Evolutionary conservation across 2,888 invertebrate species (phyloP), one percentile per base, ranked within the genome.

Genomic region (Notocelia uddmanniana): DNA sequence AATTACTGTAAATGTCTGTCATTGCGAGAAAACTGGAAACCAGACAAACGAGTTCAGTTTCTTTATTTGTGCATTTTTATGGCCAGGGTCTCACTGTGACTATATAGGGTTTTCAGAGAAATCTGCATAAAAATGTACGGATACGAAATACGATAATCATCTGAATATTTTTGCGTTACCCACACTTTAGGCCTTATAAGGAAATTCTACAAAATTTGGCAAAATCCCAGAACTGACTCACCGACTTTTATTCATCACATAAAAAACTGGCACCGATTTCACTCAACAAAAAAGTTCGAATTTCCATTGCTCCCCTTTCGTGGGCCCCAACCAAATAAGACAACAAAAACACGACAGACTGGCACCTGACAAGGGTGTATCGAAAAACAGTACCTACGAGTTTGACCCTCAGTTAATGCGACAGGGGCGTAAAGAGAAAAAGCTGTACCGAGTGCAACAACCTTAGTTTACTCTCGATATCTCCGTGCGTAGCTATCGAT

Each of bases 401-500:
- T 45, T 45, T 37, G 34, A 23, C 15, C 45, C 45, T 60, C 11
- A 57, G 19, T 50, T 19, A 57, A 45, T 45, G 57, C 18, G 41
- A 67, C 73, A 75, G 73, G 74, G 77, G 75, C 21, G 73, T 68
- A 76, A 69, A 68, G 11, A n/a, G 37, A 23, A 54, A 54, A 54
- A 64, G 37, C 37, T 15, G 45, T 26, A 23, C 69, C 62, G 76
- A 79, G 81, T 84, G 84, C 81, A 83, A 79, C 78, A 81, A 79
- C 80, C 79, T 72, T 34, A 45, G 68, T 69, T 64, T 72, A 72
- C 72, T 77, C 77, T 78, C 78, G 73, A 78, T 83, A 82, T 85
- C 83, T 84, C 78, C 81, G 83, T 82, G 86, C 83, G 85, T 84
- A 80, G 81, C 80, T 73, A 89, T 89, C 89, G 89, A 88, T 89